Evolutionary conservation across 1,140 invertebrate genomes (phyloP).

Genomic region (Nephotettix cincticeps): DNA sequence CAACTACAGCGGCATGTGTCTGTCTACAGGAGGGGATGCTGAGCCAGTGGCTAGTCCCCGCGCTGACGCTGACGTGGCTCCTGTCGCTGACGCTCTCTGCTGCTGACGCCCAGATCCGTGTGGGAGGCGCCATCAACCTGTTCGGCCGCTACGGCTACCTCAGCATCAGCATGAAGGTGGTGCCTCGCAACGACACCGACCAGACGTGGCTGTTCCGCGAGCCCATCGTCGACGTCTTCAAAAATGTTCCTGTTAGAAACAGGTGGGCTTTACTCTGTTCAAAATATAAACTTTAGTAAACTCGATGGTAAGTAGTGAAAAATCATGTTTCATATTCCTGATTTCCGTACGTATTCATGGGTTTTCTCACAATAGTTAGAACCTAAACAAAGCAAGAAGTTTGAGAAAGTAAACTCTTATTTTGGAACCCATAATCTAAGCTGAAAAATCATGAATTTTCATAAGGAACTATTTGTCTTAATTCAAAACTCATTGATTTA

Average conservation of each 20-base stretch:
- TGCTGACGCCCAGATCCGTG: slow-evolving; percentile 54
- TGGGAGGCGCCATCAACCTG: slow-evolving; percentile 70
- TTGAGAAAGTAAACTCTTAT: too few relatives aligned
- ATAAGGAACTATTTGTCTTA: too few relatives aligned
- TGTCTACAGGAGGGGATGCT: slow-evolving; percentile 31
- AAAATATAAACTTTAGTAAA: background rate
- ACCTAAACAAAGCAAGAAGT: too few relatives aligned
- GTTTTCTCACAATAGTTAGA: too few relatives aligned
- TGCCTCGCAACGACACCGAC: slow-evolving; percentile 75
- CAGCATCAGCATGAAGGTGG: slow-evolving; percentile 80
- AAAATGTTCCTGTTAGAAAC: slow-evolving; percentile 46
- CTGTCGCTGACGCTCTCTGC: slow-evolving; percentile 18
- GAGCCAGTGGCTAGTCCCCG: slow-evolving; percentile 30
- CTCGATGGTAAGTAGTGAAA: background rate
- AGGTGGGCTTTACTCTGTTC: too few relatives aligned
- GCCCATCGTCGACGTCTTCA: slow-evolving; percentile 76
- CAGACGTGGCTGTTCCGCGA: slow-evolving; percentile 79
- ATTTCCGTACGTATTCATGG: too few relatives aligned
- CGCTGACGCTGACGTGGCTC: background rate
- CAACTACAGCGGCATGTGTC: too few relatives aligned
- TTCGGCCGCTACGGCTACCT: slow-evolving; percentile 76
- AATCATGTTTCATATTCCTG: too few relatives aligned
- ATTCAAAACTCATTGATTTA: too few relatives aligned
- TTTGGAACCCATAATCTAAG: too few relatives aligned
- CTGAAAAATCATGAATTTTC: too few relatives aligned